A percentile compares a stretch with the other conserved stretches of the same genome.
phyloP scores from a whole-genome alignment of 2,888 invertebrate species.

The Amblyjoppa proteus region DNA sequence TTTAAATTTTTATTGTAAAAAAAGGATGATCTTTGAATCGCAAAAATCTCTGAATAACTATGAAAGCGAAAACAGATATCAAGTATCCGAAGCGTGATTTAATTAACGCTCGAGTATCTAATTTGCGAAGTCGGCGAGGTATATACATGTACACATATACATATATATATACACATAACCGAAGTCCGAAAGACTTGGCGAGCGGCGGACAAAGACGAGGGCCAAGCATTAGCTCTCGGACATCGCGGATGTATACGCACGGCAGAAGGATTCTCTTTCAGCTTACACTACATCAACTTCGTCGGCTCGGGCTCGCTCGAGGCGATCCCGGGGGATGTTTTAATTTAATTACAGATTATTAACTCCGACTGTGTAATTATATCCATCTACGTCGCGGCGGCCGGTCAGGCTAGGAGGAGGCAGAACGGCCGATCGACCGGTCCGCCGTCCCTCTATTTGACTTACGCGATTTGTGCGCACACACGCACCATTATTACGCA shows the following conservation, averaged over 20 bases:
- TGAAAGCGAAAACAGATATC: background rate
- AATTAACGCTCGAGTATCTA: conserved; percentile 37
- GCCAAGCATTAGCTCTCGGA: background rate
- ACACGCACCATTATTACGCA: conserved; percentile 67
- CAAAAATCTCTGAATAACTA: background rate
- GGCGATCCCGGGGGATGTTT: conserved; percentile 70
- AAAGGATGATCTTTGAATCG: background rate
- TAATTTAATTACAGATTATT: conserved; percentile 76
- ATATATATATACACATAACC: background rate
- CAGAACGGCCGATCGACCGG: conserved; percentile 55
- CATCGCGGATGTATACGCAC: conserved; percentile 20
- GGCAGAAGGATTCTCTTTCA: conserved; percentile 35
- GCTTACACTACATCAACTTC: conserved; percentile 30
- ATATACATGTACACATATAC: background rate
- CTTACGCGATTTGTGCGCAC: conserved; percentile 70
- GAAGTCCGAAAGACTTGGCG: conserved; percentile 5
- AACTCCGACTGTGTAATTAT: conserved; percentile 73
- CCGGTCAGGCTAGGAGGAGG: conserved; percentile 25
- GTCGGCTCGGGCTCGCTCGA: conserved; percentile 57
- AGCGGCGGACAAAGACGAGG: conserved; percentile 20
- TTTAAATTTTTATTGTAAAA: background rate
- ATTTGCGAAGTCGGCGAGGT: conserved; percentile 32
- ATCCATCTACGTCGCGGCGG: conserved; percentile 68
- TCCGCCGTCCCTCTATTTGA: conserved; percentile 70
- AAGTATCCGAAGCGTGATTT: conserved; percentile 1